Conservation (phyloP, 1,140 invertebrate species). For the Melipona quadrifasciata region DNA sequence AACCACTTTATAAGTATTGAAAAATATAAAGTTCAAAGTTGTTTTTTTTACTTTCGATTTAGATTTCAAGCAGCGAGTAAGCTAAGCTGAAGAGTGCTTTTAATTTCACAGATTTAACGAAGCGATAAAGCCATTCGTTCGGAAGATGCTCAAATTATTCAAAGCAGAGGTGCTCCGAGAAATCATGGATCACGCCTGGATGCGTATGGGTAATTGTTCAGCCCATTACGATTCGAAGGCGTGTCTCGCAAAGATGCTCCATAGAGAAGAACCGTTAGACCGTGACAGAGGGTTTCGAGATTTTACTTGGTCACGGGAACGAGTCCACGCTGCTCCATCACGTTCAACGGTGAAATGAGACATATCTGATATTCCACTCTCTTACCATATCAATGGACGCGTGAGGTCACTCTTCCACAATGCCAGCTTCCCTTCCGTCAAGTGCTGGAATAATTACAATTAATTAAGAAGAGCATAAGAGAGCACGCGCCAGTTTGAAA, state of each 20-base stretch:
- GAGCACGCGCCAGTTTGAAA: slow-evolving; percentile 33
- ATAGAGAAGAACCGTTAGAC: slow-evolving; percentile 44
- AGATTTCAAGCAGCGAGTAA: neutral
- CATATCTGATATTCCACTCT: slow-evolving; percentile 43
- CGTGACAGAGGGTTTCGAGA: neutral
- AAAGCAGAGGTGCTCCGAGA: neutral
- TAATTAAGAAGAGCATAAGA: slow-evolving; percentile 70
- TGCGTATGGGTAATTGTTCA: neutral
- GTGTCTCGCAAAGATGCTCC: slow-evolving; percentile 19
- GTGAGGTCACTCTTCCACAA: slow-evolving; percentile 80
- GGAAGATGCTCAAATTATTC: neutral
- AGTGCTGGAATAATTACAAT: slow-evolving; percentile 79
- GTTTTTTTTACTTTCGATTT: neutral
- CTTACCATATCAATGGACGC: slow-evolving; percentile 75
- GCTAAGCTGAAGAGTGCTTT: neutral
- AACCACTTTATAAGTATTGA: neutral
- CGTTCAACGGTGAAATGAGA: slow-evolving; percentile 35
- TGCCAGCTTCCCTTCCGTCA: slow-evolving; percentile 79
- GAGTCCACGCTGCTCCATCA: neutral
- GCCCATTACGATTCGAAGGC: slow-evolving; percentile 8
- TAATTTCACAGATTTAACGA: neutral
- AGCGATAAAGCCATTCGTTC: neutral
- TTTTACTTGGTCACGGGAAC: slow-evolving; percentile 24
- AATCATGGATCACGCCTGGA: neutral
- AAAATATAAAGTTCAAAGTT: neutral